Evolutionary conservation across 2,797 vertebrate species (phyloP).

Genomic region (Coilia nasus): DNA sequence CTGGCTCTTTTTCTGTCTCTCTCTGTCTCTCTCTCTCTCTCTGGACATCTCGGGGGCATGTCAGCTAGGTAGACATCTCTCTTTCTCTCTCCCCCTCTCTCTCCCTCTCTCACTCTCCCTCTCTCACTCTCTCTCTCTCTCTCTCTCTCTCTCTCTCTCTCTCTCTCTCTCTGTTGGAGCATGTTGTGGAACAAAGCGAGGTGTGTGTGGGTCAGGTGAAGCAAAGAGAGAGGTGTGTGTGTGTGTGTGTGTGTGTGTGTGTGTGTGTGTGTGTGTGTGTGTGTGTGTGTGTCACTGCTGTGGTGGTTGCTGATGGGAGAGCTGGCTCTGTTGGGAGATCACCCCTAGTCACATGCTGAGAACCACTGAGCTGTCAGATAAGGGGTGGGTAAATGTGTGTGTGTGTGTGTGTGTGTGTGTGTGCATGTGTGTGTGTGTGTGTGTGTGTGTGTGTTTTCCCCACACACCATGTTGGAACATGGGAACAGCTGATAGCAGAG

Average conservation of each 20-base stretch:
- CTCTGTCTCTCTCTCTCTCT: background rate
- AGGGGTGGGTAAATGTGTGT: constrained; percentile 39
- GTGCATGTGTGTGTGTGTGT: background rate
- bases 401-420: constrained; percentile 5
- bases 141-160: background rate
- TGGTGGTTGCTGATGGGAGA: background rate
- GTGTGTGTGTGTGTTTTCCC: constrained; percentile 7
- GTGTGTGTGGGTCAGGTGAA: background rate
- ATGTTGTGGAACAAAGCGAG: background rate
- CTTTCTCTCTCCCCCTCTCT: background rate
- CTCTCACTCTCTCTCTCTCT: background rate
- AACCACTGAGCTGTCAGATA: background rate
- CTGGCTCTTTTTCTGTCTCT: background rate
- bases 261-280: background rate
- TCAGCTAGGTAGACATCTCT: background rate
- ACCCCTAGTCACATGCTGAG: constrained; percentile 5
- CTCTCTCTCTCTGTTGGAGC: background rate
- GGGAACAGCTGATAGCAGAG: background rate
- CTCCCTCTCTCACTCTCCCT: background rate
- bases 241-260: too few species aligned
- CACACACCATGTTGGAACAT: background rate
- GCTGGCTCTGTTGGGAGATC: background rate
- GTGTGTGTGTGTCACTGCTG: background rate
- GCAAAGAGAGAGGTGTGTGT: too few species aligned
- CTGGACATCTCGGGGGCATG: too few species aligned